Evolutionary conservation across 2,888 invertebrate species (phyloP).

Genomic region (Nemurella pictetii): DNA sequence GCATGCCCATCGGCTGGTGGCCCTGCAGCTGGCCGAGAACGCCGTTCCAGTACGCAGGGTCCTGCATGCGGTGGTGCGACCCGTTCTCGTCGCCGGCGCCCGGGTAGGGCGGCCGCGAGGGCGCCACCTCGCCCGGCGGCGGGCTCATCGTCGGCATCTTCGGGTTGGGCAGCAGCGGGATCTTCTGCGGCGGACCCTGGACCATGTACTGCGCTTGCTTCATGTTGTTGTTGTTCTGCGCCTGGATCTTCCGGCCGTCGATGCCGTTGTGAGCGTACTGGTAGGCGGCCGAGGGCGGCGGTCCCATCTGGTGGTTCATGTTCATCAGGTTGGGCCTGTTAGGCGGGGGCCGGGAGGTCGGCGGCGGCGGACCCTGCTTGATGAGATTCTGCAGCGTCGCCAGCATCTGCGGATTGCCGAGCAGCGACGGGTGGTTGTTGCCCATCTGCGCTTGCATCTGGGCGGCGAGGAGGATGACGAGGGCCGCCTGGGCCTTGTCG

Average conservation of each 20-base stretch:
- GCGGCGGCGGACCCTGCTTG: conserved; percentile 35
- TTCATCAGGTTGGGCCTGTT: conserved; percentile 27
- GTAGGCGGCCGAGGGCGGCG: conserved; percentile 31
- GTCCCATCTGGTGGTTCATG: conserved; percentile 20
- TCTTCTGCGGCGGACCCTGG: conserved; percentile 41
- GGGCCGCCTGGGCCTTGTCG: conserved; percentile 49
- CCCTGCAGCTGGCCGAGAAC: conserved; percentile 40
- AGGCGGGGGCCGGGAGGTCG: conserved; percentile 24
- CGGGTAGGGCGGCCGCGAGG: conserved; percentile 39
- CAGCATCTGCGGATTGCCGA: conserved; percentile 49
- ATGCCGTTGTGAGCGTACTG: conserved; percentile 30
- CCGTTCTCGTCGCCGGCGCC: conserved; percentile 39
- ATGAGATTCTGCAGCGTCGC: conserved; percentile 49
- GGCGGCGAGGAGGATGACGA: conserved; percentile 49
- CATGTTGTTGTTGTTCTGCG: conserved; percentile 24
- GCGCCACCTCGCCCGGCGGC: conserved; percentile 44
- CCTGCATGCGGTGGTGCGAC: conserved; percentile 30
- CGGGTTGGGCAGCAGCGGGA: conserved; percentile 49
- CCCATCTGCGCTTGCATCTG: conserved; percentile 48
- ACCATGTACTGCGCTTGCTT: conserved; percentile 37
- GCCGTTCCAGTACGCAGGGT: conserved; percentile 42
- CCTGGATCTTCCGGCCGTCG: conserved; percentile 34
- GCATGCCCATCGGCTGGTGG: conserved; percentile 32
- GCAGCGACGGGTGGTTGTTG: conserved; percentile 42
- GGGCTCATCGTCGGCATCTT: conserved; percentile 44